phyloP scores from a whole-genome alignment of 2,797 vertebrate species.

The Enteromius thamalakanensis region DNA sequence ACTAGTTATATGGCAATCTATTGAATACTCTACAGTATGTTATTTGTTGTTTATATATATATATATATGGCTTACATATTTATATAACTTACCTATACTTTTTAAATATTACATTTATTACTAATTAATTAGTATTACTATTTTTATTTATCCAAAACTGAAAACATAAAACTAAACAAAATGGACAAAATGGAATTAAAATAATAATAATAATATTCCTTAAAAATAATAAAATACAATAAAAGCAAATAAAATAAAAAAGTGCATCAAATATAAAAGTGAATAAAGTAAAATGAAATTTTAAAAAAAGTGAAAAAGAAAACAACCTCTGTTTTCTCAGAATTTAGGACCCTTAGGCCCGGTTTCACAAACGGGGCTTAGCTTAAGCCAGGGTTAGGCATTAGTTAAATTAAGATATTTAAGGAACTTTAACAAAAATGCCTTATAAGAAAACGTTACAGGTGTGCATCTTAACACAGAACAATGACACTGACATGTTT shows the following conservation, averaged over 20 bases:
- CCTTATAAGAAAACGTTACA: too few species aligned
- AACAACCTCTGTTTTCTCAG: background rate
- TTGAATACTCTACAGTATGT: background rate
- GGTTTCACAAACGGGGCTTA: too few species aligned
- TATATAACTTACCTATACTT: background rate
- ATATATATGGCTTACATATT: background rate
- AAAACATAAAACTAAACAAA: background rate
- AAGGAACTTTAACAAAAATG: too few species aligned
- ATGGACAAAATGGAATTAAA: background rate
- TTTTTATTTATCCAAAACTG: background rate
- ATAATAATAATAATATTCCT: background rate
- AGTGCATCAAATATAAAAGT: background rate
- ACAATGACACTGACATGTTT: too few species aligned
- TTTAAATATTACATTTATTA: background rate
- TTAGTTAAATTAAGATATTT: too few species aligned
- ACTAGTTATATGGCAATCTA: background rate
- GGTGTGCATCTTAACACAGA: too few species aligned
- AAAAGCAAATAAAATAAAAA: background rate
- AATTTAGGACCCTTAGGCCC: background rate
- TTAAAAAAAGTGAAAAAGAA: background rate
- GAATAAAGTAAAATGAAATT: background rate
- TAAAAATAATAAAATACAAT: too few species aligned
- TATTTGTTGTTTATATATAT: background rate
- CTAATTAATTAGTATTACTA: background rate
- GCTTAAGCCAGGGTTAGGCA: too few species aligned